Percentiles rank a stretch among this genome's conserved stretches.
phyloP scores from a whole-genome alignment of 2,113 vertebrate genomes.

The Empidonax traillii region DNA sequence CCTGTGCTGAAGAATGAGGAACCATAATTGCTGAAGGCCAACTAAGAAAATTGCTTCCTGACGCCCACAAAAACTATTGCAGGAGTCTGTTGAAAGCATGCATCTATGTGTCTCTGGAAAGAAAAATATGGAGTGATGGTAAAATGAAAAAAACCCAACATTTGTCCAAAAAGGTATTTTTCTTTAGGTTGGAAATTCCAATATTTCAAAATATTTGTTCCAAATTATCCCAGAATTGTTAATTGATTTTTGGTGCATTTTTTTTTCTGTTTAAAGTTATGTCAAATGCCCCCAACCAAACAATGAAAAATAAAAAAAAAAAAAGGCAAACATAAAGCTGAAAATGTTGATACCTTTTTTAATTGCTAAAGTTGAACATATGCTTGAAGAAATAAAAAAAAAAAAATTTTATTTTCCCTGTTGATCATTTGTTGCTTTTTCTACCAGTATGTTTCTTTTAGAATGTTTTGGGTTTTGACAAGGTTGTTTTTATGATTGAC shows the following conservation, averaged over 20 bases:
- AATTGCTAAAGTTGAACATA: not conserved
- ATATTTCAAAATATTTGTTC: not conserved
- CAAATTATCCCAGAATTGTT: not conserved
- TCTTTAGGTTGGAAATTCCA: not conserved
- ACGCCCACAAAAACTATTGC: not conserved
- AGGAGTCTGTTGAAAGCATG: not conserved
- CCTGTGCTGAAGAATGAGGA: not conserved
- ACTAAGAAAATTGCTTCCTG: not conserved
- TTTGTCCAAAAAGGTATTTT: not conserved
- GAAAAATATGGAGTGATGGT: not conserved
- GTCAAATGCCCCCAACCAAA: not conserved
- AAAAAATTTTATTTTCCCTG: not conserved
- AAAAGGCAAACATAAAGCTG: not conserved
- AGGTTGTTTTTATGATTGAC: not conserved
- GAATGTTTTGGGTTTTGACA: not conserved
- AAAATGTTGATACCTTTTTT: not conserved
- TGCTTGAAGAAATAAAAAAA: not conserved
- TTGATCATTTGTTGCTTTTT: not conserved
- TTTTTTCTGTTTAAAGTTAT: not conserved
- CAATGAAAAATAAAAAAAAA: not conserved
- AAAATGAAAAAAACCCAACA: not conserved
- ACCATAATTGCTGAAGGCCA: not conserved
- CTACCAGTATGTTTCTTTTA: not conserved
- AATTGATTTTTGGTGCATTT: not conserved
- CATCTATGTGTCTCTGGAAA: not conserved